Percentiles rank a stretch among this genome's conserved stretches.
phyloP scores from a whole-genome alignment of 1,140 invertebrate species.

The Drosophila willistoni region DNA sequence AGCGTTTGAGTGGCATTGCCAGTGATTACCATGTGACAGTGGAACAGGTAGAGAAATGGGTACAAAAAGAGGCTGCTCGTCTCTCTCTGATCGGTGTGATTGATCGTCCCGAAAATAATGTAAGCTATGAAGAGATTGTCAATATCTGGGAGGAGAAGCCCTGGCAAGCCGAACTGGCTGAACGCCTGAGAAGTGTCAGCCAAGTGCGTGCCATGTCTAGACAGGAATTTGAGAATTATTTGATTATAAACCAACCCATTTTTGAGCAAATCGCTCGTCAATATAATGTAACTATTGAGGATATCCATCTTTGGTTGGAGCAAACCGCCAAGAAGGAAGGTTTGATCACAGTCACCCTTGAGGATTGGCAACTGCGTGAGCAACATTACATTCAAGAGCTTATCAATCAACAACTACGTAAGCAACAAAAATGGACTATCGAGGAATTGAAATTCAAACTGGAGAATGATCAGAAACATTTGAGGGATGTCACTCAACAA shows the following conservation, averaged over 20 bases:
- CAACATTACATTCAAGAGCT: conserved; percentile 64
- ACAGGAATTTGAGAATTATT: conserved; percentile 67
- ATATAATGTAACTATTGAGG: conserved; percentile 70
- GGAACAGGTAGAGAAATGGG: conserved; percentile 78
- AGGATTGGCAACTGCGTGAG: conserved; percentile 66
- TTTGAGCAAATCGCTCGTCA: conserved; percentile 65
- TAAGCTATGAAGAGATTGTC: conserved; percentile 52
- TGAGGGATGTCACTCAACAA: conserved; percentile 55
- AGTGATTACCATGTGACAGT: conserved; percentile 76
- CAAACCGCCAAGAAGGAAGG: conserved; percentile 54
- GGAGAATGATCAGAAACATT: conserved; percentile 58
- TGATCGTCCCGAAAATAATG: conserved; percentile 58
- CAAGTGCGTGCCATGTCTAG: conserved; percentile 53
- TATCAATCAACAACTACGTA: conserved; percentile 61
- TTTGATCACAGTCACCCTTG: conserved; percentile 45
- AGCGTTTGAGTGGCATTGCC: conserved; percentile 63
- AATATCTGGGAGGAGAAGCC: conserved; percentile 43
- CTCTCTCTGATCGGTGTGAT: conserved; percentile 69
- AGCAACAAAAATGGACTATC: conserved; percentile 69
- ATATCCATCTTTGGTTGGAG: conserved; percentile 66
- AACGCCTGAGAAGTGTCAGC: conserved; percentile 54
- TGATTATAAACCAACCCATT: conserved; percentile 49
- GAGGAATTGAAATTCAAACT: conserved; percentile 66
- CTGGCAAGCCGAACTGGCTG: conserved; percentile 58
- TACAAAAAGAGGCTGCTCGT: conserved; percentile 70